Base-by-base conservation (phyloP, 2,888 invertebrate genomes). In the Clepsis dumicolana region DNA sequence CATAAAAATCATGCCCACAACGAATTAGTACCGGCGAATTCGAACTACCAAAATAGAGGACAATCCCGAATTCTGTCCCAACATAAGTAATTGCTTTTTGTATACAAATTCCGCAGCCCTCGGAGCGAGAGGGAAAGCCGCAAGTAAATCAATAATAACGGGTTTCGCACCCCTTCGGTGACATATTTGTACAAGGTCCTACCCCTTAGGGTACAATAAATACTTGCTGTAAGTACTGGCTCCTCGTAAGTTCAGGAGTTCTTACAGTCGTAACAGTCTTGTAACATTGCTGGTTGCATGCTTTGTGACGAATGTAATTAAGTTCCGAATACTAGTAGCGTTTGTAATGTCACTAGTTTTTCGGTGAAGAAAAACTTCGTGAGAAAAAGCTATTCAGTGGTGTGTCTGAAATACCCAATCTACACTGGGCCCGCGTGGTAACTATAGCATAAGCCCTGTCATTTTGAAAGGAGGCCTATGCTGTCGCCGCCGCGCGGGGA, bases 1-100 rank as follows among this genome's bases (percentile, higher is more conserved):
- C 8, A n/a, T 4, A 44, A 44, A 21, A 48, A 48, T 21, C 21
- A 12, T 21, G 5, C 41, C 41, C n/a, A 41, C 48, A 21, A 48
- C 1, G 21, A 48, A 54, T 29, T 54, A 54, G 14, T 35, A 35
- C 35, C 14, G 24, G 21, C 56, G 14, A 32, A 59, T 38, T 16
- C 52, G 7, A 44, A 60, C 53, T 29, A 65, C 32, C 54, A 54
- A 63, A 64, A 64, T 25, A 12, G 24, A 18, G 41, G 35, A 7
- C 44, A 56, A 48, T 65, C 54, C 61, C 61, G 21, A 48, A 48
- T 66, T 66, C 38, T 57, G 4, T 56, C 56, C 50, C 50, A 56
- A 35, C 62, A 63, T 67, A 67, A 67, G 67, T 67, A 67, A 67
- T 67, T 67, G 62, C 57, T 67, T 67, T 67, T 67, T 67, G 62